Conservation (phyloP, 2,113 vertebrate genomes). For the Gadus chalcogrammus region DNA sequence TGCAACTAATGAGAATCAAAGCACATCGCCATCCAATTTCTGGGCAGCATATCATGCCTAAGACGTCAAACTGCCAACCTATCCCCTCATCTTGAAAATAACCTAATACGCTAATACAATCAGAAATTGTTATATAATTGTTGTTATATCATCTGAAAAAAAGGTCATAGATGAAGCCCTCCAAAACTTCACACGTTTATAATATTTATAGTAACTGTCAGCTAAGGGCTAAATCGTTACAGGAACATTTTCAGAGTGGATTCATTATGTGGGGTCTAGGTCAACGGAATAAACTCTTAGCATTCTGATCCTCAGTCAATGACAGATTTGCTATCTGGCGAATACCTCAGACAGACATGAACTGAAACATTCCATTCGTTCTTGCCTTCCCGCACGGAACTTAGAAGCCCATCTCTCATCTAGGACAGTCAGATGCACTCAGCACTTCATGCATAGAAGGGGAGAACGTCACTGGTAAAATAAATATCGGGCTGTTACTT, state of each 20-base stretch:
- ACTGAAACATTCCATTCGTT: background rate
- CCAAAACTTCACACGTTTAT: too few relatives aligned
- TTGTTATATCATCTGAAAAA: too few relatives aligned
- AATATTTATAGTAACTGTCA: too few relatives aligned
- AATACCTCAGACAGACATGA: background rate
- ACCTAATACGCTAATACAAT: constrained; percentile 12
- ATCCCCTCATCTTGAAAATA: constrained; percentile 9
- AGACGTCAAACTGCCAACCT: constrained; percentile 25
- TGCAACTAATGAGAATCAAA: background rate
- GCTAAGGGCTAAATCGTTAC: too few relatives aligned
- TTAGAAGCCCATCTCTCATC: background rate
- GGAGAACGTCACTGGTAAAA: constrained; percentile 24
- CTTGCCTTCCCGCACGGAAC: background rate
- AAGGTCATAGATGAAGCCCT: too few relatives aligned
- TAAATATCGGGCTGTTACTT: constrained; percentile 25
- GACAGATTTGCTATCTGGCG: background rate
- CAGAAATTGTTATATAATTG: constrained; percentile 12
- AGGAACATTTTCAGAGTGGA: too few relatives aligned
- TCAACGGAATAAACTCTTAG: too few relatives aligned
- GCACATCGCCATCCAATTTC: constrained; percentile 37
- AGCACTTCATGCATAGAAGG: constrained; percentile 28
- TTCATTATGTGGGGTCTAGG: too few relatives aligned
- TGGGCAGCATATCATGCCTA: background rate
- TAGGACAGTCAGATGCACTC: constrained; percentile 22
- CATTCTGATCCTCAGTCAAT: background rate